Conservation (phyloP, 2,888 invertebrate genomes). For the Lepidochrysops patricia region DNA sequence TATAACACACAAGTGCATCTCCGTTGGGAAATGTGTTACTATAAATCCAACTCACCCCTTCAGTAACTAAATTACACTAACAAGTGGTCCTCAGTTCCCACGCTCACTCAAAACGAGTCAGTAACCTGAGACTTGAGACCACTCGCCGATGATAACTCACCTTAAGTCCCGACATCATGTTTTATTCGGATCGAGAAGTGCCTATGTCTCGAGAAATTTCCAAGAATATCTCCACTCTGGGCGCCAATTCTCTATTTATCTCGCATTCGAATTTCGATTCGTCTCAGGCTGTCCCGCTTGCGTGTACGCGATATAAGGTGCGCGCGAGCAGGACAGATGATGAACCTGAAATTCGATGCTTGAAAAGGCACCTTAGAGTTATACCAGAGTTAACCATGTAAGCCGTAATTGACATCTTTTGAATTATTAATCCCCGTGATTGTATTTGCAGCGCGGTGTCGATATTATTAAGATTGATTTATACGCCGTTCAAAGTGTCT, state of each 20-base stretch:
- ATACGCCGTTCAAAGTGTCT: not conserved
- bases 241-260: too few species aligned
- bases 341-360: too few species aligned
- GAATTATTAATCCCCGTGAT: not conserved
- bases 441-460: not conserved
- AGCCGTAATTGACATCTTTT: not conserved
- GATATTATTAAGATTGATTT: not conserved
- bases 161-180: not conserved
- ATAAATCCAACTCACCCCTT: constrained; percentile 1
- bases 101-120: constrained; percentile 9
- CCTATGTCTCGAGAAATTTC: not conserved
- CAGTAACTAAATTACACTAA: not conserved
- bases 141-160: constrained; percentile 14
- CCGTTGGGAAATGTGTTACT: not conserved
- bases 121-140: constrained; percentile 18
- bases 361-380: too few species aligned
- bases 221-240: not conserved
- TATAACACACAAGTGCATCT: not conserved
- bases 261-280: too few species aligned
- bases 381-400: not conserved
- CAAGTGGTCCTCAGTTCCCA: constrained; percentile 17
- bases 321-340: too few species aligned
- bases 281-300: too few species aligned
- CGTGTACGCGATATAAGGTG: too few species aligned
- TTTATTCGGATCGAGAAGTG: not conserved